These are phyloP conservation scores for Pectinophora gossypiella DNA, from an alignment of 1,140 invertebrate species.

Conservation along the genomic window DNA sequence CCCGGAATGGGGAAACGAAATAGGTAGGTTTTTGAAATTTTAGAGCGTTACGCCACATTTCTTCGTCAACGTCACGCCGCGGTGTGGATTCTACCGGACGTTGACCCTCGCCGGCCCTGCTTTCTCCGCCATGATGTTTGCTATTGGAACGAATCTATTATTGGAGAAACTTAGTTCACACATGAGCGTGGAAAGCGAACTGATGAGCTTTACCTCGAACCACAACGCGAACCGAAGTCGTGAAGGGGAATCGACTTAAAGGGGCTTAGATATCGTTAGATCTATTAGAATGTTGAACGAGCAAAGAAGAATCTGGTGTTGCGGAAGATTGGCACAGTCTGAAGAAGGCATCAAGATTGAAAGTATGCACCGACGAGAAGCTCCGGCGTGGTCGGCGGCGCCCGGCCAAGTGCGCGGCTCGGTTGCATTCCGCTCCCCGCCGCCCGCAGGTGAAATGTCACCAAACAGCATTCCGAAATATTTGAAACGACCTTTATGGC, in stretches of 20 bases:
- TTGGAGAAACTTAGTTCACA: conserved; percentile 73
- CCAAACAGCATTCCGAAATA: conserved; percentile 72
- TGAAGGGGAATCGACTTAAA: no score
- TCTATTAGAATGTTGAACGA: no score
- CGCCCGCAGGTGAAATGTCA: conserved; percentile 66
- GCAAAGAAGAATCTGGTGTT: no score
- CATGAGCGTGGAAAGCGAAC: conserved; percentile 70
- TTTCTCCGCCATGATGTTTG: conserved; percentile 68
- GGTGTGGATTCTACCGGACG: conserved; percentile 64
- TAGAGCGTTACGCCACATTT: conserved; percentile 70
- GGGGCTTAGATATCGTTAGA: no score
- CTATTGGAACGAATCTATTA: conserved; percentile 75
- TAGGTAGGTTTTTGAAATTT: conserved; percentile 59
- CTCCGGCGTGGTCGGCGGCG: conserved; percentile 37
- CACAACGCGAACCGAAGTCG: no score
- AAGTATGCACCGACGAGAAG: conserved; percentile 14
- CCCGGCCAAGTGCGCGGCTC: neutral
- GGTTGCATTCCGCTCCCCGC: conserved; percentile 43
- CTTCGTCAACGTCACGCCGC: conserved; percentile 67
- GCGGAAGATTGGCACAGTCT: no score
- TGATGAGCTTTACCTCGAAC: conserved; percentile 44
- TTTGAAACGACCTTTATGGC: conserved; percentile 75
- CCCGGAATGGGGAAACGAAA: conserved; percentile 49
- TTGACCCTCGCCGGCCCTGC: conserved; percentile 57
- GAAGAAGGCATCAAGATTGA: no score